A percentile compares a stretch with the other conserved stretches of the same genome.
These are phyloP conservation scores for Vulpes lagopus DNA, from an alignment of 2,113 vertebrate species.

Conservation along the genomic window DNA sequence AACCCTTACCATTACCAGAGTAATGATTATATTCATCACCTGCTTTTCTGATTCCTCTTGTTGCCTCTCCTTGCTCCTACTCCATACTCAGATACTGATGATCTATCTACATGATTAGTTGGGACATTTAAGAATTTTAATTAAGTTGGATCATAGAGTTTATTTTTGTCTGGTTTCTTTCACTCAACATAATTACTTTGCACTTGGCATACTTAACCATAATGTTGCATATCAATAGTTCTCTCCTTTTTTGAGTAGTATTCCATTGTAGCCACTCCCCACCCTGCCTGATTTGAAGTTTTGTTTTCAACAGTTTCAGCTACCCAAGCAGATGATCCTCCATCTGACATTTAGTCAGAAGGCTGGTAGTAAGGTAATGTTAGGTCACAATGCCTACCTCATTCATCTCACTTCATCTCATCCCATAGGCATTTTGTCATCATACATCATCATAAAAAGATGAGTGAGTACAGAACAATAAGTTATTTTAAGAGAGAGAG, in stretches of 20 bases:
- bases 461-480: not conserved
- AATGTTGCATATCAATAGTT: not conserved
- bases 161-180: not conserved
- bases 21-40: not conserved
- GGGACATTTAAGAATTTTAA: not conserved
- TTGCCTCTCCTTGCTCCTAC: rapidly evolving
- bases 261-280: not conserved
- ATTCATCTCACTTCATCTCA: not conserved
- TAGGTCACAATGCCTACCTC: not conserved
- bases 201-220: not conserved
- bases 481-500: not conserved
- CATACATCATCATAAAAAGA: not conserved
- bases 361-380: not conserved
- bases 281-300: not conserved
- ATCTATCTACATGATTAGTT: not conserved
- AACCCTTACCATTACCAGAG: not conserved
- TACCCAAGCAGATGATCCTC: not conserved
- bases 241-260: not conserved
- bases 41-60: not conserved
- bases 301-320: not conserved
- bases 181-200: not conserved
- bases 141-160: not conserved
- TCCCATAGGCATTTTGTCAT: not conserved
- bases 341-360: not conserved
- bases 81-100: not conserved